phyloP scores from a whole-genome alignment of 2,888 invertebrate genomes.

The Baccha elongata region DNA sequence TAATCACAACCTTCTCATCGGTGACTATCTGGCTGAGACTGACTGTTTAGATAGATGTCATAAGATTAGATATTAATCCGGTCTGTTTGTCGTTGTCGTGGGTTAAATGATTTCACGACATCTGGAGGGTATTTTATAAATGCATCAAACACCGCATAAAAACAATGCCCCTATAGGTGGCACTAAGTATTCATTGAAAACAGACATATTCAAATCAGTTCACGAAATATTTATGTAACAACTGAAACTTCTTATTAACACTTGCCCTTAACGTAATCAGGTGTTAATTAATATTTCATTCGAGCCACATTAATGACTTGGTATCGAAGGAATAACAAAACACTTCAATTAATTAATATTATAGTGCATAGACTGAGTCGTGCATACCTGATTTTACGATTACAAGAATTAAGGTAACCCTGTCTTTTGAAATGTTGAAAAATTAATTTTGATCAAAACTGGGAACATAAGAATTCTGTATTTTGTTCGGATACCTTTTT shows the following conservation, averaged over 20 bases:
- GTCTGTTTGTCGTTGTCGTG: neutral
- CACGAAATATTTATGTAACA: conserved; percentile 37
- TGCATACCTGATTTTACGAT: no score
- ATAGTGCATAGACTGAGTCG: no score
- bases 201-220: conserved; percentile 4
- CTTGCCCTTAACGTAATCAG: neutral
- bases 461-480: no score
- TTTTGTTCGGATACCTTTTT: no score
- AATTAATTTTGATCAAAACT: no score
- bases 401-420: no score
- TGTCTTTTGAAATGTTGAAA: no score
- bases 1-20: conserved; percentile 29
- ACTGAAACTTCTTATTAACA: neutral
- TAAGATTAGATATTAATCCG: neutral
- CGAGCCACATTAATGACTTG: conserved; percentile 16
- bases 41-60: neutral
- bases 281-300: neutral
- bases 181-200: neutral
- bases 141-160: conserved; percentile 3
- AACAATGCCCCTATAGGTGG: neutral
- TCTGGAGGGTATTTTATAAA: neutral
- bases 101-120: neutral
- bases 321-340: neutral
- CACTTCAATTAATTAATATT: no score
- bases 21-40: conserved; percentile 30